Percentiles rank a stretch among this genome's conserved stretches.
phyloP scores from a whole-genome alignment of 2,888 invertebrate genomes.

The Cyclophora punctaria region DNA sequence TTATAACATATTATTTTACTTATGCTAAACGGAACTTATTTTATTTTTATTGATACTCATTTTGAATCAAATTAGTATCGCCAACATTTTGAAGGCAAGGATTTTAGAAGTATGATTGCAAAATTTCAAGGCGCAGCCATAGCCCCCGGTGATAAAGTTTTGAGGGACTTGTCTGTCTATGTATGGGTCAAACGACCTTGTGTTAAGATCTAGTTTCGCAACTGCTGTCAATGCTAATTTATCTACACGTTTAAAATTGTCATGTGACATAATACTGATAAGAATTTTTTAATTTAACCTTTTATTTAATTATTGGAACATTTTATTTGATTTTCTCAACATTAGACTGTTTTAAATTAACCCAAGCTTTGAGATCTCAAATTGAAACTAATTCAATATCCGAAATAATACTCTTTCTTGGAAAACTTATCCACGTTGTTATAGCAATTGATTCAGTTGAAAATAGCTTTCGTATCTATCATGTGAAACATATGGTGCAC shows the following conservation, averaged over 20 bases:
- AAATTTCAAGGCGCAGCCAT: constrained; percentile 29
- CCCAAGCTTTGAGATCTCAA: too few relatives aligned
- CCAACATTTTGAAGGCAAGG: constrained; percentile 9
- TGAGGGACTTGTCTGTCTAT: constrained; percentile 29
- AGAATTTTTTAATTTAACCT: too few relatives aligned
- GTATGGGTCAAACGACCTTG: constrained; percentile 31
- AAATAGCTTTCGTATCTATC: too few relatives aligned
- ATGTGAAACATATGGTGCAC: too few relatives aligned
- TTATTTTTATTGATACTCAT: neutral
- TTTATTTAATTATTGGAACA: too few relatives aligned
- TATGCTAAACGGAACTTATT: neutral
- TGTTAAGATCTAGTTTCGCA: constrained; percentile 38
- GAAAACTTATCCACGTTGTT: too few relatives aligned
- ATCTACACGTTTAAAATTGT: constrained; percentile 12
- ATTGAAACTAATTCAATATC: too few relatives aligned
- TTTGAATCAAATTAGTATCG: neutral
- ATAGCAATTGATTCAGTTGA: too few relatives aligned
- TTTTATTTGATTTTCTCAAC: too few relatives aligned
- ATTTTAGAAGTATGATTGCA: constrained; percentile 17
- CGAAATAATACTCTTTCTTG: too few relatives aligned
- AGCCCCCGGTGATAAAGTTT: constrained; percentile 33
- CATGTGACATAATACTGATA: too few relatives aligned
- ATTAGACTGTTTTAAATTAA: too few relatives aligned
- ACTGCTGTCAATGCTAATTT: constrained; percentile 36
- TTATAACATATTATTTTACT: neutral